Conservation (phyloP, 2,888 invertebrate genomes). For the Acrobasis suavella region DNA sequence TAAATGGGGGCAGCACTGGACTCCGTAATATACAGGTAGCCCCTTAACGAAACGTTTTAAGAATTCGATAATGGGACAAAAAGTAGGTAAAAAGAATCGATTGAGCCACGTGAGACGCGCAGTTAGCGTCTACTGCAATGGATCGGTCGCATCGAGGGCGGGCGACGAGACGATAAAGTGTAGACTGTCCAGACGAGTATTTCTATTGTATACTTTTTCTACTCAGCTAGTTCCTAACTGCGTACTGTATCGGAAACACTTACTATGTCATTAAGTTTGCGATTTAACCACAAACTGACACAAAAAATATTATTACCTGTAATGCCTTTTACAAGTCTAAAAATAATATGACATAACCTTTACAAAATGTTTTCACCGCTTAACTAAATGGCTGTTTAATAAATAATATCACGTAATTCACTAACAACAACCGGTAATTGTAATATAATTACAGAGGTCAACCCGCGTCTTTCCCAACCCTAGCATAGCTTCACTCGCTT, state of each 20-base stretch:
- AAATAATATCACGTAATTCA: background rate
- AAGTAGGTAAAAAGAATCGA: background rate
- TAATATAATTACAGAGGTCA: background rate
- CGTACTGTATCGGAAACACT: no score
- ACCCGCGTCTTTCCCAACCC: background rate
- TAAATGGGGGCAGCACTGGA: no score
- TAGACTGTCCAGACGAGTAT: background rate
- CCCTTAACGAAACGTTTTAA: no score
- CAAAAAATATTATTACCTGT: background rate
- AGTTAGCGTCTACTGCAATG: background rate
- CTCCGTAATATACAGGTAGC: no score
- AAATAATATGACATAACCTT: background rate
- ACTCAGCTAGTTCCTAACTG: no score
- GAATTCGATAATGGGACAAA: background rate
- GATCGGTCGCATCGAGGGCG: background rate
- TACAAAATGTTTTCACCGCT: background rate
- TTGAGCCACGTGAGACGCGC: background rate
- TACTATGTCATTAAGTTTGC: no score
- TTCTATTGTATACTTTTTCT: no score
- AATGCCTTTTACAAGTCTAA: background rate
- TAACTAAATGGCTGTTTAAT: background rate
- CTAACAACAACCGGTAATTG: background rate
- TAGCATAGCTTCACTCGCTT: conserved; percentile 5
- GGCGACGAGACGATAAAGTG: background rate
- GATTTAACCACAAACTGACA: background rate